Conservation (phyloP, 1,140 invertebrate genomes). For the Drosophila nigromelanica region DNA sequence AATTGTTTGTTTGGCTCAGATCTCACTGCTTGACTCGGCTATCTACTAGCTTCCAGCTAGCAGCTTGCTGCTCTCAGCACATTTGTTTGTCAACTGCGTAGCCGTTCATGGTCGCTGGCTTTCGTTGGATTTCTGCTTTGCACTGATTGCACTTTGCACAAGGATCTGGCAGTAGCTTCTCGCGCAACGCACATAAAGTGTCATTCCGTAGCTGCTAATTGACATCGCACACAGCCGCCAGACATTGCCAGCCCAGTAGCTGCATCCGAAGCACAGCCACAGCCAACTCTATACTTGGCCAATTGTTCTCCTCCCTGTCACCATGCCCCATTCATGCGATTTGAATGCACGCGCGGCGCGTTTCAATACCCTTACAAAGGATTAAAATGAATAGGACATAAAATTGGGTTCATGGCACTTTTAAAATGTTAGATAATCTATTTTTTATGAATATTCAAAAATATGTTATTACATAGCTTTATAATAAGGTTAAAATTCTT, state of each 20-base stretch:
- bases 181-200: constrained; percentile 82
- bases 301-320: constrained; percentile 67
- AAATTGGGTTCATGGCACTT: neutral
- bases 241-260: constrained; percentile 31
- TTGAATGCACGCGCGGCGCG: constrained; percentile 70
- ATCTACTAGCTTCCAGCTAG: constrained; percentile 1
- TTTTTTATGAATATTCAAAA: too few relatives aligned
- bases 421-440: too few relatives aligned
- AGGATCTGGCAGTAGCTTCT: constrained; percentile 59
- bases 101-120: constrained; percentile 75
- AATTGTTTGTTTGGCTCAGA: constrained; percentile 77
- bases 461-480: too few relatives aligned
- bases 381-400: too few relatives aligned
- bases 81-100: constrained; percentile 82
- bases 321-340: constrained; percentile 66
- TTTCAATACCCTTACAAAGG: constrained; percentile 50
- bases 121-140: constrained; percentile 72
- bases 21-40: constrained; percentile 49
- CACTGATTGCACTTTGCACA: constrained; percentile 81
- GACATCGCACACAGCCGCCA: constrained; percentile 79
- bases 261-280: constrained; percentile 14
- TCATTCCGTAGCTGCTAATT: constrained; percentile 83
- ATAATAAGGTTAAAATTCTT: too few relatives aligned
- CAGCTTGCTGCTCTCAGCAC: constrained; percentile 18
- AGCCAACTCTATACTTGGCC: constrained; percentile 45